Evolutionary conservation across 2,888 invertebrate species (phyloP).

Genomic region (Orgyia antiqua): DNA sequence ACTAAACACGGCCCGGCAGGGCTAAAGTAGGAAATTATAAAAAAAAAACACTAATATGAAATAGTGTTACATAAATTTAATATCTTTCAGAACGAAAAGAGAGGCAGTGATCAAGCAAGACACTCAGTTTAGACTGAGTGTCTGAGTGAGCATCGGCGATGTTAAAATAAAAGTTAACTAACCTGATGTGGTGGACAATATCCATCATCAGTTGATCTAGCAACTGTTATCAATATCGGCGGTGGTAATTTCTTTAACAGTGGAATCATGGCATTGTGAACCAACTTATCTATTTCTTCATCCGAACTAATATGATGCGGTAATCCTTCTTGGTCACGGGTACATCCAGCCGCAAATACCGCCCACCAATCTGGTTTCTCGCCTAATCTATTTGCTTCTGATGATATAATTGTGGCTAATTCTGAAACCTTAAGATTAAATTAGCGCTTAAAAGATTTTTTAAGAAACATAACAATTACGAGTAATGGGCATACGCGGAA

Average conservation of each 20-base stretch:
- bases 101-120: no score
- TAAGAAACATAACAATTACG: no score
- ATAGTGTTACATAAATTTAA: no score
- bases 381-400: constrained; percentile 74
- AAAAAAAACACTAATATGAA: no score
- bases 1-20: no score
- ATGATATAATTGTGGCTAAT: constrained; percentile 66
- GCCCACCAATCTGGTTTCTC: constrained; percentile 87
- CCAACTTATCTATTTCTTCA: constrained; percentile 81
- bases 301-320: constrained; percentile 89
- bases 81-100: no score
- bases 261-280: constrained; percentile 76
- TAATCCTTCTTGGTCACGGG: constrained; percentile 89
- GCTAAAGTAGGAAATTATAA: no score
- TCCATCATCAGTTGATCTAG: constrained; percentile 91
- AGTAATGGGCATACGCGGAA: no score
- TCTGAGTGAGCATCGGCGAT: no score
- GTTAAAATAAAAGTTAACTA: constrained; percentile 1
- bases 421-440: constrained; percentile 49
- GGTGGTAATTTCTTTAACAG: constrained; percentile 80
- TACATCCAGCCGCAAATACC: constrained; percentile 92
- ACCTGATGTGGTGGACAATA: constrained; percentile 90
- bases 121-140: no score
- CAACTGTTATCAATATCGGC: constrained; percentile 84
- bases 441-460: no score